Evolutionary conservation across 2,113 vertebrate genomes (phyloP).

Genomic region (Misgurnus anguillicaudatus): DNA sequence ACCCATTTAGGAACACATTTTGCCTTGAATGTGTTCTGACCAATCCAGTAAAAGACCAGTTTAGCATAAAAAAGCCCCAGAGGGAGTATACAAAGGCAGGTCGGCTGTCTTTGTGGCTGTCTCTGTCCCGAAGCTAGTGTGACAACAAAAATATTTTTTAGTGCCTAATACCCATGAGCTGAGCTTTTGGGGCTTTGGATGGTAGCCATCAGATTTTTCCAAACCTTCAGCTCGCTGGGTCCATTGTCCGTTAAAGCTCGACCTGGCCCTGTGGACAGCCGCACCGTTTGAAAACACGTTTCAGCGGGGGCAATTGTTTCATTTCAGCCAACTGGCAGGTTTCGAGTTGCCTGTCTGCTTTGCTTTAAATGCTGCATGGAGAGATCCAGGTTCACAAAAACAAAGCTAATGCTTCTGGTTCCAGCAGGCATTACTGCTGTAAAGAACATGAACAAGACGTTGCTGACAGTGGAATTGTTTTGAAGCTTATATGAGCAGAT

Average conservation of each 20-base stretch:
- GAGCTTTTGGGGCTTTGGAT: slow-evolving; percentile 57
- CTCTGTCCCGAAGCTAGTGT: slow-evolving; percentile 40
- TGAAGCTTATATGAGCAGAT: slow-evolving; percentile 4
- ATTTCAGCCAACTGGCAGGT: slow-evolving; percentile 65
- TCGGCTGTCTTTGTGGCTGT: slow-evolving; percentile 23
- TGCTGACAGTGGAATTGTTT: neutral
- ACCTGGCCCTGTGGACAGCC: slow-evolving; percentile 10
- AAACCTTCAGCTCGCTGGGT: slow-evolving; percentile 49
- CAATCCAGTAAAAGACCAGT: slow-evolving; percentile 13
- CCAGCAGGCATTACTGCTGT: slow-evolving; percentile 25
- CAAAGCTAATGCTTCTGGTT: slow-evolving; percentile 66
- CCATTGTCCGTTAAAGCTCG: slow-evolving; percentile 48
- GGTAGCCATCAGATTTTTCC: slow-evolving; percentile 53
- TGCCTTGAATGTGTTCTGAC: slow-evolving; percentile 15
- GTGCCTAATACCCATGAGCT: slow-evolving; percentile 51
- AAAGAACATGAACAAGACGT: neutral
- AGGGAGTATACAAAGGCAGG: slow-evolving; percentile 31
- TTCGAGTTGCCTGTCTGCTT: slow-evolving; percentile 70
- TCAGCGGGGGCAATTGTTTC: slow-evolving; percentile 65
- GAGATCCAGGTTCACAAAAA: slow-evolving; percentile 64
- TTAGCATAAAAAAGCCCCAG: slow-evolving; percentile 48
- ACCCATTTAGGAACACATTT: slow-evolving; percentile 1
- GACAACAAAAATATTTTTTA: slow-evolving; percentile 53
- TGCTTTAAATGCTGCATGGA: slow-evolving; percentile 66
- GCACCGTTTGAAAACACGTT: slow-evolving; percentile 63